These are phyloP conservation scores for Boulengeromyrus knoepffleri DNA, from an alignment of 2,113 vertebrate species.

Conservation along the genomic window DNA sequence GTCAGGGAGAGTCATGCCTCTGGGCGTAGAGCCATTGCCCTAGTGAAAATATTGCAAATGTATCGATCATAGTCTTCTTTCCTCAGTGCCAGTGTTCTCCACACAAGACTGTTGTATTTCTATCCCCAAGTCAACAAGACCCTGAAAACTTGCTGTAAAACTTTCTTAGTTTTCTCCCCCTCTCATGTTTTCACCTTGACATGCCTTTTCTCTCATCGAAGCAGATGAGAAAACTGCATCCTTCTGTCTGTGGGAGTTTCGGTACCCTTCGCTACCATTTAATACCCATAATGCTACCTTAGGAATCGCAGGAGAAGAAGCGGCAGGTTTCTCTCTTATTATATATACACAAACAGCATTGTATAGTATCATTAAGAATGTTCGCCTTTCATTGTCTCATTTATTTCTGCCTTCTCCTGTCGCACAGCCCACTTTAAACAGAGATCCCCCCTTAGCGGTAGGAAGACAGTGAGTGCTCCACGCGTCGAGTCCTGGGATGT, in stretches of 20 bases:
- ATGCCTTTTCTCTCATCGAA: slow-evolving; percentile 40
- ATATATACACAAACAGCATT: slow-evolving; percentile 42
- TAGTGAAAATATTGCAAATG: background rate
- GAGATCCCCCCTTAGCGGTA: slow-evolving; percentile 25
- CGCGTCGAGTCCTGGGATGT: slow-evolving; percentile 52
- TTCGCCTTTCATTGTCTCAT: slow-evolving; percentile 51
- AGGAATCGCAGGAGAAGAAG: slow-evolving; percentile 58
- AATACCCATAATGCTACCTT: slow-evolving; percentile 60
- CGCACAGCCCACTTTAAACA: slow-evolving; percentile 18
- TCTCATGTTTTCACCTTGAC: slow-evolving; percentile 47
- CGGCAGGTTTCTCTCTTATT: slow-evolving; percentile 27
- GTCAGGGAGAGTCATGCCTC: background rate
- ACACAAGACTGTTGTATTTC: slow-evolving; percentile 29
- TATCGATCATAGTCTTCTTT: slow-evolving; percentile 32
- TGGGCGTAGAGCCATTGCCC: background rate
- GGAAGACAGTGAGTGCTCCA: slow-evolving; percentile 33
- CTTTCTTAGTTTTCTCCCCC: slow-evolving; percentile 30
- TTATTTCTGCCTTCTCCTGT: slow-evolving; percentile 40
- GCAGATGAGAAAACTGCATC: slow-evolving; percentile 34
- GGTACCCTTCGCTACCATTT: slow-evolving; percentile 39
- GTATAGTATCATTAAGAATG: slow-evolving; percentile 58
- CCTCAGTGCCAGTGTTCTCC: slow-evolving; percentile 35
- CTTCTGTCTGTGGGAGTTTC: slow-evolving; percentile 43
- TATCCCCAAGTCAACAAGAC: slow-evolving; percentile 31
- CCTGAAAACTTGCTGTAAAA: slow-evolving; percentile 43